Conservation (phyloP, 1,140 invertebrate species). For the Telenomus remus region DNA sequence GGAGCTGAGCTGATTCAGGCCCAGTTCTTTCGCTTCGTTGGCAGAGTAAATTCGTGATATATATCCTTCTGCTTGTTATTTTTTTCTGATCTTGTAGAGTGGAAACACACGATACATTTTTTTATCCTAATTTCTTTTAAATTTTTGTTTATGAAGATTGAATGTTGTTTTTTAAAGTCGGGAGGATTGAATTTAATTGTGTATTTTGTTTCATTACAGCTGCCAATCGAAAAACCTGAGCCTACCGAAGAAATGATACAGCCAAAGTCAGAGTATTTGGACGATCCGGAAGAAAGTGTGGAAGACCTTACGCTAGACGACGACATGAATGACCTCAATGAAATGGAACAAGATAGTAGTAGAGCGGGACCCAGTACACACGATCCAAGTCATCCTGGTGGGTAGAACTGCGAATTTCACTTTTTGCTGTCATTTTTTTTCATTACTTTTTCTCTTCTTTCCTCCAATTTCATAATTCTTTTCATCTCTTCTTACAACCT, state of each 20-base stretch:
- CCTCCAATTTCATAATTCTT: too few relatives aligned
- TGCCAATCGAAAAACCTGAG: constrained; percentile 73
- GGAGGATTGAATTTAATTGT: constrained; percentile 4
- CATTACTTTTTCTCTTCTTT: background rate
- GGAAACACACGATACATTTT: constrained; percentile 69
- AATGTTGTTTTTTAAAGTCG: too few relatives aligned
- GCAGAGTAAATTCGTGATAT: constrained; percentile 65
- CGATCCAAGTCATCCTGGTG: constrained; percentile 75
- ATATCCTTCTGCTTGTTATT: constrained; percentile 67
- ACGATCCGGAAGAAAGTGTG: constrained; percentile 85
- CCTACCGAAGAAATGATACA: constrained; percentile 78
- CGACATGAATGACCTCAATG: constrained; percentile 80
- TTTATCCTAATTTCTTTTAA: too few relatives aligned
- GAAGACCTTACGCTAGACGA: constrained; percentile 89
- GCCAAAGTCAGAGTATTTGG: constrained; percentile 85
- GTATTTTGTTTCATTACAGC: constrained; percentile 57
- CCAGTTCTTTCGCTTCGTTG: constrained; percentile 68
- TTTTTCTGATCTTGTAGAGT: constrained; percentile 59
- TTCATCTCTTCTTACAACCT: too few relatives aligned
- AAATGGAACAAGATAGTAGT: constrained; percentile 78
- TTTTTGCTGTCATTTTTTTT: background rate
- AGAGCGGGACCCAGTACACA: constrained; percentile 74
- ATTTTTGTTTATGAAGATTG: too few relatives aligned
- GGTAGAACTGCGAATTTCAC: constrained; percentile 40
- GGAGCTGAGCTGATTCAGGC: constrained; percentile 30